Evolutionary conservation across 2,888 invertebrate genomes (phyloP), one percentile per base, ranked within the genome.

Genomic region (Ophioninae sp.): DNA sequence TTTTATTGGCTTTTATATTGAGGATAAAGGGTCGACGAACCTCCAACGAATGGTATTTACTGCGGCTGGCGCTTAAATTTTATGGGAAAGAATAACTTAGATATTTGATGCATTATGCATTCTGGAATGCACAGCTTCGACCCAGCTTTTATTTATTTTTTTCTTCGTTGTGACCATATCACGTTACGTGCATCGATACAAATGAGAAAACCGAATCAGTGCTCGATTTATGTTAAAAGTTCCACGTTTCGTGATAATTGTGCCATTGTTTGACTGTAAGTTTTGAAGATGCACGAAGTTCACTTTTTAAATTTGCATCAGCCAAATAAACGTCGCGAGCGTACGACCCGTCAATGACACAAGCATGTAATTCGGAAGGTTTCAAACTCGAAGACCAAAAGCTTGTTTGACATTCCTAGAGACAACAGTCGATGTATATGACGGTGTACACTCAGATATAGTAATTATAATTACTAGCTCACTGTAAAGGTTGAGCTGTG

Each of bases 401-500:
- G 61, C 59, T 61, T 23, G 59, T 21, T 67, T 77, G 23, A 41
- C 41, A 65, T 61, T 78, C 21, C 39, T n/a, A 10, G 41, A 77
- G 72, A 39, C 72, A 62, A 21, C n/a, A 13, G 21, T 77, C 8
- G 30, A 69, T 56, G 44, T 69, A 41, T 30, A 50, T 37, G 41
- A 39, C 6, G 37, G 23, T 39, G 59, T 61, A 56, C 21, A 57
- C 59, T 69, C 56, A 75, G 68, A 20, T 75, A 79, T 75, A 82
- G 73, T 37, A 75, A 79, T 81, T 78, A 79, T 84, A 81, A 84
- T 84, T 68, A 81, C 70, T 81, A 65, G 79, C 79, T 67, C 50
- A 59, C 81, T 64, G 75, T 73, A 81, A 84, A 76, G 79, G 79
- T 81, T 70, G 81, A 84, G 79, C 84, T 75, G 84, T 41, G 79